These are phyloP conservation scores for Zaprionus nigranus DNA, from an alignment of 1,140 invertebrate species.

Conservation along the genomic window DNA sequence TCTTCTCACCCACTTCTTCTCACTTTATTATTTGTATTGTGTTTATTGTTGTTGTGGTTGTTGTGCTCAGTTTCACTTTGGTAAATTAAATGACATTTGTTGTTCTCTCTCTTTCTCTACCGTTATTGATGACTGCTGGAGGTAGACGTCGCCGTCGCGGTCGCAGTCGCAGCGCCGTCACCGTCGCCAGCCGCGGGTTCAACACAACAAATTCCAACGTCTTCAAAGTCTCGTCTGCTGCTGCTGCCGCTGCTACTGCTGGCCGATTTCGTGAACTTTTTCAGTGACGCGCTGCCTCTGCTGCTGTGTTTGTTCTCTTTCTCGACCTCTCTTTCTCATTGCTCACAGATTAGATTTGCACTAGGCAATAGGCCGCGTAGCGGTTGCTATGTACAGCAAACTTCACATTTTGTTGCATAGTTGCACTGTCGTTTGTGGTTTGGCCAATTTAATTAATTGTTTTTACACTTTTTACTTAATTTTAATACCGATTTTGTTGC, in stretches of 20 bases:
- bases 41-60: conserved; percentile 51
- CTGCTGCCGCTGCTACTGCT: conserved; percentile 32
- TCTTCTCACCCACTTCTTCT: conserved; percentile 45
- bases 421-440: conserved; percentile 39
- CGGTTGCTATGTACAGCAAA: conserved; percentile 48
- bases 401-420: conserved; percentile 65
- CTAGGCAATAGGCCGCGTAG: conserved; percentile 58
- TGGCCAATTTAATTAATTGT: conserved; percentile 26
- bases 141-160: conserved; percentile 32
- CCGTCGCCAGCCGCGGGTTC: conserved; percentile 46
- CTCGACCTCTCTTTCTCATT: conserved; percentile 56
- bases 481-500: conserved; percentile 64
- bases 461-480: conserved; percentile 59
- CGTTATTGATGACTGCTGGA: conserved; percentile 65
- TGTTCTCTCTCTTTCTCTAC: conserved; percentile 55
- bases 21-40: conserved; percentile 50
- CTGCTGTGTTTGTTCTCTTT: conserved; percentile 45
- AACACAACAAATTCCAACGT: conserved; percentile 75
- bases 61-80: conserved; percentile 76
- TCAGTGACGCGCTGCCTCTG: conserved; percentile 51
- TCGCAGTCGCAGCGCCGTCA: conserved; percentile 50
- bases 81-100: conserved; percentile 69
- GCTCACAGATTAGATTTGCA: conserved; percentile 69
- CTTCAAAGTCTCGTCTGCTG: conserved; percentile 55
- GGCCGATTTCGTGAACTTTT: conserved; percentile 55